Percentiles rank a stretch among this genome's conserved stretches.
These are phyloP conservation scores for Cladopsammia gracilis DNA, from an alignment of 64 coral and sea anemone genomes.

Conservation along the genomic window DNA sequence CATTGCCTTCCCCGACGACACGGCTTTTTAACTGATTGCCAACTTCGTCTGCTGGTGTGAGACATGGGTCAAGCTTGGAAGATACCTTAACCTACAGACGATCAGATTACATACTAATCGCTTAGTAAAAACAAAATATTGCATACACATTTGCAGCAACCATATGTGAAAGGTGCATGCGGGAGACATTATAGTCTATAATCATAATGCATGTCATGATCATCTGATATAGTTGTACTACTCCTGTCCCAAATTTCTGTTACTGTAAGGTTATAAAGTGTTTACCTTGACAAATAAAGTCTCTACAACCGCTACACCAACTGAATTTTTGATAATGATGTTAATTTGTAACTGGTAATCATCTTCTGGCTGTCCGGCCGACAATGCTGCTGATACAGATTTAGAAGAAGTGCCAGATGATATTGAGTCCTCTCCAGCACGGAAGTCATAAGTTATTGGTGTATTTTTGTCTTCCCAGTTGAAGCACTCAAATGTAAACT, in stretches of 20 bases:
- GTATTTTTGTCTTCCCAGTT: conserved; percentile 6
- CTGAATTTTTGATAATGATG: conserved; percentile 27
- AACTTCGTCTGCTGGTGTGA: not conserved
- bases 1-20: not conserved
- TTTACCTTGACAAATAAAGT: not conserved
- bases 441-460: conserved; percentile 23
- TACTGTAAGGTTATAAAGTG: not conserved
- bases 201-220: no score
- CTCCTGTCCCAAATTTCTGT: no score
- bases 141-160: not conserved
- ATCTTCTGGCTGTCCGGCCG: not conserved
- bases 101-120: not conserved
- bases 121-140: not conserved
- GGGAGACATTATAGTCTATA: no score
- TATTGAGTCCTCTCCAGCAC: conserved; percentile 6
- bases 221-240: no score
- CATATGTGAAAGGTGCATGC: no score
- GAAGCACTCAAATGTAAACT: conserved; percentile 40
- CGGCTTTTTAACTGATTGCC: conserved; percentile 11
- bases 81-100: not conserved
- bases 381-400: not conserved
- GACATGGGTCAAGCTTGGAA: conserved; percentile 15
- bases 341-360: conserved; percentile 12
- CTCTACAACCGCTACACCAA: conserved; percentile 20
- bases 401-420: conserved; percentile 7